These are phyloP conservation scores for Oligia latruncula DNA, from an alignment of 2,888 invertebrate species.

Conservation along the genomic window DNA sequence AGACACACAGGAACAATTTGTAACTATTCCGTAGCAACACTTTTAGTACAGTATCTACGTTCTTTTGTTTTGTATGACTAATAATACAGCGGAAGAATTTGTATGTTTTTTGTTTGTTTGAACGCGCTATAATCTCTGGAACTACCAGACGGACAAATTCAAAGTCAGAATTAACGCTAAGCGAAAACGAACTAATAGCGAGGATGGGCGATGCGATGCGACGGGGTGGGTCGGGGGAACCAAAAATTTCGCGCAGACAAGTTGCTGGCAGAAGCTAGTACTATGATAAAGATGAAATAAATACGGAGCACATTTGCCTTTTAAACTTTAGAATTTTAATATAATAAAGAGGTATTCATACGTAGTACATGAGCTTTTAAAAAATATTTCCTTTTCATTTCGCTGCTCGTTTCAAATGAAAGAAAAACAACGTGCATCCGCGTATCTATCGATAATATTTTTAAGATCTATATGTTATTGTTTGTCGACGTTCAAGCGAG, in stretches of 20 bases:
- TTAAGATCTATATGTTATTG: slow-evolving; percentile 16
- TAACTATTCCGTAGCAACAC: slow-evolving; percentile 1
- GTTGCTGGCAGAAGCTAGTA: not conserved
- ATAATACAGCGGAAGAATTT: not conserved
- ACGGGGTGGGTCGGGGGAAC: fast-evolving
- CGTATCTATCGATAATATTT: slow-evolving; percentile 26
- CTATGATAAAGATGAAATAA: not conserved
- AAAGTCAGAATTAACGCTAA: not conserved
- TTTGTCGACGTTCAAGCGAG: slow-evolving; percentile 1
- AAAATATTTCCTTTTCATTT: slow-evolving; percentile 18
- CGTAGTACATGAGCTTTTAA: not conserved
- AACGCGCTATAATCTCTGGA: not conserved
- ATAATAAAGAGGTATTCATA: slow-evolving; percentile 4
- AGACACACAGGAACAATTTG: slow-evolving; percentile 2
- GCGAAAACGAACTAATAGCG: not conserved
- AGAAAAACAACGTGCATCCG: slow-evolving; percentile 21
- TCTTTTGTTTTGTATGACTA: not conserved
- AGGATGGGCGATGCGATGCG: not conserved
- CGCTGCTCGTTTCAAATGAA: slow-evolving; percentile 19
- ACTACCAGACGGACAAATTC: not conserved
- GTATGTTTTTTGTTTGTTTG: not conserved
- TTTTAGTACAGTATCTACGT: not conserved
- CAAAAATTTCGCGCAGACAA: not conserved
- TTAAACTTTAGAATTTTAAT: not conserved
- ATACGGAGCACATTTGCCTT: not conserved